Percentiles rank a stretch among this genome's conserved stretches.
phyloP scores from a whole-genome alignment of 2,797 vertebrate species.

The Esox lucius region DNA sequence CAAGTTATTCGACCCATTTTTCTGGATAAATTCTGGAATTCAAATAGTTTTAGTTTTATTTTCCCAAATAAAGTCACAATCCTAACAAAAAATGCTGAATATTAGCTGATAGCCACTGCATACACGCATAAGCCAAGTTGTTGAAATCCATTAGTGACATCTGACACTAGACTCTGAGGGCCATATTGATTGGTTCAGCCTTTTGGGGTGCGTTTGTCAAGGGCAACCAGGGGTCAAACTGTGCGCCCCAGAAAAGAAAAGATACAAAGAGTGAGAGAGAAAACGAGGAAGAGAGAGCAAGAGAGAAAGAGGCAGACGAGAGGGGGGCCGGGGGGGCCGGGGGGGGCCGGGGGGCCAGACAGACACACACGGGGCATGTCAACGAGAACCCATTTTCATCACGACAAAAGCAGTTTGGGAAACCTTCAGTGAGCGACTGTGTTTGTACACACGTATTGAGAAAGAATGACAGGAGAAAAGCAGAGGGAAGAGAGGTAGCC shows the following conservation, averaged over 20 bases:
- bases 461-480: neutral
- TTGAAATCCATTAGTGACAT: slow-evolving; percentile 70
- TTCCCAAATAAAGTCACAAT: neutral
- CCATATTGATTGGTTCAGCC: slow-evolving; percentile 65
- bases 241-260: slow-evolving; percentile 51
- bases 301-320: slow-evolving; percentile 43
- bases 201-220: slow-evolving; percentile 68
- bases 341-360: slow-evolving; percentile 53
- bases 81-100: slow-evolving; percentile 11
- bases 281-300: neutral
- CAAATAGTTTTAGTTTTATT: too few species aligned
- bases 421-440: slow-evolving; percentile 18
- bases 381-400: slow-evolving; percentile 49
- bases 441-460: slow-evolving; percentile 9
- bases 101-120: slow-evolving; percentile 1
- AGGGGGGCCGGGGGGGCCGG: slow-evolving; percentile 55
- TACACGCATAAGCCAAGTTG: slow-evolving; percentile 43
- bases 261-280: slow-evolving; percentile 18
- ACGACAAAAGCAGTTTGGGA: slow-evolving; percentile 31
- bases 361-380: slow-evolving; percentile 48
- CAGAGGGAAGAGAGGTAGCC: neutral
- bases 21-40: neutral
- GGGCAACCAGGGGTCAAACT: slow-evolving; percentile 72
- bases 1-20: neutral
- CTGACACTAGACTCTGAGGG: slow-evolving; percentile 62